Conservation (phyloP, 1,140 invertebrate genomes). For the Drosophila insularis region DNA sequence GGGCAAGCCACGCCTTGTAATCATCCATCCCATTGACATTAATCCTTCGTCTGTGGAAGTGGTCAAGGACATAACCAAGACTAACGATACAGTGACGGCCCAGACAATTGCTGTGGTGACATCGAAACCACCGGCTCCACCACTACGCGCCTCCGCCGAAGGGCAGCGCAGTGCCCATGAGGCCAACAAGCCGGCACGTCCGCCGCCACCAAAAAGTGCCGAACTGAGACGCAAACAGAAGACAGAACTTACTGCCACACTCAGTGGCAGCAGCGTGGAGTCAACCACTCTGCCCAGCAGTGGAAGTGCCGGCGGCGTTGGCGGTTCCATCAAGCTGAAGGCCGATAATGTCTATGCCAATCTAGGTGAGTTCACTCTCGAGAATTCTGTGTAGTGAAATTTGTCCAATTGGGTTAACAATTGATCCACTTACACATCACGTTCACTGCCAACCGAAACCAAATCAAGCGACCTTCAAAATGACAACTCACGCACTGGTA, state of each 20-base stretch:
- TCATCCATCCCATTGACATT: conserved; percentile 93
- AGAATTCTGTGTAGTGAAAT: conserved; percentile 16
- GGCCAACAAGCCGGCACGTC: conserved; percentile 86
- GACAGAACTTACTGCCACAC: conserved; percentile 60
- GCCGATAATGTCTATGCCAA: conserved; percentile 90
- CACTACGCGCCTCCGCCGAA: conserved; percentile 78
- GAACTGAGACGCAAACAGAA: conserved; percentile 86
- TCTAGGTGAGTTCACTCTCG: conserved; percentile 83
- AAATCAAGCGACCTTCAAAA: conserved; percentile 66
- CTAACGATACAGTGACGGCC: conserved; percentile 66
- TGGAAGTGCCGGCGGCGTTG: conserved; percentile 16
- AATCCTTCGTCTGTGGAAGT: conserved; percentile 91
- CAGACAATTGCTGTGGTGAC: conserved; percentile 82
- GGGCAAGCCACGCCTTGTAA: conserved; percentile 88
- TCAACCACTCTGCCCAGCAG: conserved; percentile 39
- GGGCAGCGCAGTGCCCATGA: conserved; percentile 81
- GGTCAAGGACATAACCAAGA: conserved; percentile 85
- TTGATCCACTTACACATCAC: conserved; percentile 59
- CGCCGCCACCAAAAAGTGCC: conserved; percentile 88
- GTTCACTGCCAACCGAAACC: conserved; percentile 36
- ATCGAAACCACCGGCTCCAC: conserved; percentile 84
- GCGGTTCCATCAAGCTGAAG: conserved; percentile 81
- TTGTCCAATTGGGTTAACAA: conserved; percentile 22
- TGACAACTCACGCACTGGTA: conserved; percentile 13
- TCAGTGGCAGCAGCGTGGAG: conserved; percentile 63